Percentiles rank a stretch among this genome's conserved stretches.
Conservation (phyloP, 2,888 invertebrate genomes). For the Papilio protenor region DNA sequence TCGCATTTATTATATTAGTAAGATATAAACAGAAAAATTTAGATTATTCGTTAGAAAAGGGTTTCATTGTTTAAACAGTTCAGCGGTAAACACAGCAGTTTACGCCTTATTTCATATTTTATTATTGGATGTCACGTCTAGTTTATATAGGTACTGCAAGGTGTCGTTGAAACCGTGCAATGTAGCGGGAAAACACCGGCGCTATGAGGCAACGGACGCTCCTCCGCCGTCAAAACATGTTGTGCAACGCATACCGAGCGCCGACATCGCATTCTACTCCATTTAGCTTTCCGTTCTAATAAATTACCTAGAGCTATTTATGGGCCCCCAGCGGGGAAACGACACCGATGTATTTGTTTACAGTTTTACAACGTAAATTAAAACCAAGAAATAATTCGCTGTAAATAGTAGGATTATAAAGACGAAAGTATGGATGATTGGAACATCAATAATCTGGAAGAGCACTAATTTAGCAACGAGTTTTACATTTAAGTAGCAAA, state of each 20-base stretch:
- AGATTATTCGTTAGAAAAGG: not conserved
- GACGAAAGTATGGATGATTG: too few species aligned
- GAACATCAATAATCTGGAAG: too few species aligned
- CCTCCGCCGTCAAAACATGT: conserved; percentile 72
- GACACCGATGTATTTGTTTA: conserved; percentile 13
- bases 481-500: too few species aligned
- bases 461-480: too few species aligned
- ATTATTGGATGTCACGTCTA: not conserved
- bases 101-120: not conserved
- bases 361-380: not conserved
- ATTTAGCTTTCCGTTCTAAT: conserved; percentile 41
- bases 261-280: conserved; percentile 63
- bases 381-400: not conserved
- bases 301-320: conserved; percentile 33
- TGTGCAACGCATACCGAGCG: conserved; percentile 64
- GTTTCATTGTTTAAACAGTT: not conserved
- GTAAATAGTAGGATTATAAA: not conserved
- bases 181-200: conserved; percentile 45
- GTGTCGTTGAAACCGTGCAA: conserved; percentile 31
- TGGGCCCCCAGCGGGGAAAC: conserved; percentile 12
- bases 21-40: not conserved
- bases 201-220: conserved; percentile 48
- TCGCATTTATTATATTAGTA: too few species aligned
- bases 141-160: not conserved
- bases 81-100: not conserved